Evolutionary conservation across 2,113 vertebrate species (phyloP).

Genomic region (Laterallus jamaicensis): DNA sequence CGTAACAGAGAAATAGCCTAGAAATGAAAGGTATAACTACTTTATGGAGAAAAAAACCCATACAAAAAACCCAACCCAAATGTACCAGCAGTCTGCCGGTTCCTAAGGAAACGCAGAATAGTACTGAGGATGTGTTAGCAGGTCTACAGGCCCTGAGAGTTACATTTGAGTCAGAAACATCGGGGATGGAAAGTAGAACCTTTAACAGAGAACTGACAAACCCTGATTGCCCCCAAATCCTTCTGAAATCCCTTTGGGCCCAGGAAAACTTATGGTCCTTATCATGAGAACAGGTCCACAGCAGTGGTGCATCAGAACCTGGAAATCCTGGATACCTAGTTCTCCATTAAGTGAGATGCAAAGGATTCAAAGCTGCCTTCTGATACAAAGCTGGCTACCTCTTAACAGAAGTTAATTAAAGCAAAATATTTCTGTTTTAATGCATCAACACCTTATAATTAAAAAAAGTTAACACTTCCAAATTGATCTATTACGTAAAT

Average conservation of each 20-base stretch:
- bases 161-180: fast-evolving
- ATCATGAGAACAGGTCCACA: neutral
- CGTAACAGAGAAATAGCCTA: neutral
- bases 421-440: neutral
- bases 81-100: neutral
- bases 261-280: neutral
- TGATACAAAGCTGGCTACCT: neutral
- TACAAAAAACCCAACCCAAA: too few relatives aligned
- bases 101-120: neutral
- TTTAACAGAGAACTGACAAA: neutral
- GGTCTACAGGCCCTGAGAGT: neutral
- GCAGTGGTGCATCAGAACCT: neutral
- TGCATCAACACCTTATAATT: neutral
- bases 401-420: neutral
- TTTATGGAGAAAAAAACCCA: neutral
- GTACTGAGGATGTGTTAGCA: neutral
- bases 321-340: neutral
- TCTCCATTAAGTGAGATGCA: neutral
- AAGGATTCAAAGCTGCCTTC: neutral
- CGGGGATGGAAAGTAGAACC: neutral
- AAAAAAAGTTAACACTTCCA: neutral
- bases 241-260: neutral
- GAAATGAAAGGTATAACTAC: neutral
- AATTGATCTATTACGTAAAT: fast-evolving
- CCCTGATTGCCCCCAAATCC: fast-evolving